Conservation (phyloP, 2,797 vertebrate genomes). For the Urocyon cinereoargenteus region DNA sequence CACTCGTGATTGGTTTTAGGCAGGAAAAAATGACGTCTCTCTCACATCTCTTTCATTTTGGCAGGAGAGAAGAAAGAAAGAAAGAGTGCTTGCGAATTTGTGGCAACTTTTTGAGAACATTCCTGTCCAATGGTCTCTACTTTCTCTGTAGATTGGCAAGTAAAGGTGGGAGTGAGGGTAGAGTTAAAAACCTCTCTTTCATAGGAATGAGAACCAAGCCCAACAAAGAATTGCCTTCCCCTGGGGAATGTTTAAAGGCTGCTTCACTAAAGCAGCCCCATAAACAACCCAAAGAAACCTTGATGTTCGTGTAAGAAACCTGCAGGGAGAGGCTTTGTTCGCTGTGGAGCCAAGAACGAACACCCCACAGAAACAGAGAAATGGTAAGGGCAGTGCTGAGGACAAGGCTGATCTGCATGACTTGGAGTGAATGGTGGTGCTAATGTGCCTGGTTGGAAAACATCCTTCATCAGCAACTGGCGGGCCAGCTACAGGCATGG, state of each 20-base stretch:
- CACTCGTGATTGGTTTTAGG: neutral
- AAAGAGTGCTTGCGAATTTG: neutral
- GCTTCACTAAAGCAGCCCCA: too few relatives aligned
- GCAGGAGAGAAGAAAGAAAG: neutral
- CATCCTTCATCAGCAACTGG: neutral
- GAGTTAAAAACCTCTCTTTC: neutral
- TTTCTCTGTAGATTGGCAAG: neutral
- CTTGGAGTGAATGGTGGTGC: too few relatives aligned
- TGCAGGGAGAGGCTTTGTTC: neutral
- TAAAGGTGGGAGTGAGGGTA: neutral
- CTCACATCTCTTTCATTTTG: neutral
- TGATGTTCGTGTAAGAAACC: neutral
- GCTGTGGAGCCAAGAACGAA: neutral
- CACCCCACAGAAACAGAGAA: neutral
- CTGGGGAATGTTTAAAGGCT: too few relatives aligned
- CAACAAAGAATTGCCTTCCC: too few relatives aligned
- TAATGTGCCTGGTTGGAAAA: neutral
- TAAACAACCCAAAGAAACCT: too few relatives aligned
- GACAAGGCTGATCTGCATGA: neutral
- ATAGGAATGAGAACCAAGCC: too few relatives aligned
- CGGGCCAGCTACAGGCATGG: neutral
- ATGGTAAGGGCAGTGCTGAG: neutral
- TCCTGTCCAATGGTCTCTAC: neutral
- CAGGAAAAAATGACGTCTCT: neutral
- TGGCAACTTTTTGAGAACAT: neutral